Conservation (phyloP, 1,140 invertebrate genomes). For the Platyscapa corneri region DNA sequence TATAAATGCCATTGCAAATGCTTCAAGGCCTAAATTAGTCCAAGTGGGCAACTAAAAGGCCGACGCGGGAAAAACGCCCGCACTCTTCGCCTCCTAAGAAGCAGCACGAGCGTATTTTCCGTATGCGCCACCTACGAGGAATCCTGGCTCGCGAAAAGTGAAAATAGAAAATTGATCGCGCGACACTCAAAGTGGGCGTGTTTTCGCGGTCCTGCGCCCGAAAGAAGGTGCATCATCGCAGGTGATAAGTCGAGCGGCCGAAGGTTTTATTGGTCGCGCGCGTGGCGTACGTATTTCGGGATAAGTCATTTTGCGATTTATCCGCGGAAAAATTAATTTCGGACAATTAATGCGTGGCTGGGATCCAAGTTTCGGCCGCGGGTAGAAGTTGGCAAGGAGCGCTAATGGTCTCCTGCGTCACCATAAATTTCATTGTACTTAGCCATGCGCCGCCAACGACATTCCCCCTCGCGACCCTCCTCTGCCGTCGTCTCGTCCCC, state of each 20-base stretch:
- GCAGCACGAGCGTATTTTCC: no score
- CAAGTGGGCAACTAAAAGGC: no score
- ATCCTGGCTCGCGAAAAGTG: background rate
- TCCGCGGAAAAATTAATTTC: slow-evolving; percentile 61
- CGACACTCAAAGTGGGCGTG: background rate
- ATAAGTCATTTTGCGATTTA: slow-evolving; percentile 58
- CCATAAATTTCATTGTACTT: slow-evolving; percentile 65
- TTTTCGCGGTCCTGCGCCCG: background rate
- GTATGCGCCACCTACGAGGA: no score
- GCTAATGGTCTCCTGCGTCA: slow-evolving; percentile 57
- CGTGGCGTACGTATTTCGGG: slow-evolving; percentile 53
- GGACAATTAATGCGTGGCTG: slow-evolving; percentile 62
- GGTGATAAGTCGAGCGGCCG: background rate
- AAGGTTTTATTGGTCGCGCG: slow-evolving; percentile 26
- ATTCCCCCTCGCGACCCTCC: background rate
- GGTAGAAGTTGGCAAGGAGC: slow-evolving; percentile 55
- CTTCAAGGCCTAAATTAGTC: no score
- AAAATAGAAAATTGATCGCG: background rate
- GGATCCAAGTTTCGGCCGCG: slow-evolving; percentile 52
- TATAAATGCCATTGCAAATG: no score
- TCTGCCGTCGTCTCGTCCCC: no score
- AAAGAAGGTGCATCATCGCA: background rate
- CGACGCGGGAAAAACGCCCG: no score
- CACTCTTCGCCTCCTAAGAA: no score
- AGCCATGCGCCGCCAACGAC: slow-evolving; percentile 54